phyloP scores from a whole-genome alignment of 2,113 vertebrate genomes.

The Labeo rohita region DNA sequence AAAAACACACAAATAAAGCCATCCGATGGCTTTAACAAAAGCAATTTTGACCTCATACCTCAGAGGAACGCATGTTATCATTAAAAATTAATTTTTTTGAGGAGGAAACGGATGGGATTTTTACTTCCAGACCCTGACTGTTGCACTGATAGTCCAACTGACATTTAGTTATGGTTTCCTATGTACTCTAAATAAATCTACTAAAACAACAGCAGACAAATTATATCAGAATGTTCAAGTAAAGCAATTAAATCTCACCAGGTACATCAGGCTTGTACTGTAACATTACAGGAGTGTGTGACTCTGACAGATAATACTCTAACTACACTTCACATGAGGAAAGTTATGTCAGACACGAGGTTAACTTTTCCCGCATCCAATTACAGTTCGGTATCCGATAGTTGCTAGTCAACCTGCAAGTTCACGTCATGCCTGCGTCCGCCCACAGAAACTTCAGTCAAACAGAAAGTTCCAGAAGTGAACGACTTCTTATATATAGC shows the following conservation, averaged over 20 bases:
- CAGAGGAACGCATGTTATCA: no score
- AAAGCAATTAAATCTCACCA: not conserved
- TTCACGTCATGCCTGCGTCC: not conserved
- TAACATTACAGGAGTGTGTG: not conserved
- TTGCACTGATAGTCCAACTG: not conserved
- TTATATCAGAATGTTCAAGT: not conserved
- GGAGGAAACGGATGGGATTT: not conserved
- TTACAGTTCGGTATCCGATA: not conserved
- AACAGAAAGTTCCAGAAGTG: constrained; percentile 20
- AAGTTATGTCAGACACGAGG: not conserved
- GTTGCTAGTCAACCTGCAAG: not conserved
- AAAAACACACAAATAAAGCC: no score
- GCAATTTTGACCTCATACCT: no score
- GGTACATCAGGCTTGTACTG: not conserved
- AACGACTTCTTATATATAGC: not conserved
- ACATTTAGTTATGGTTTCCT: not conserved
- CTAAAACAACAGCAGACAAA: not conserved
- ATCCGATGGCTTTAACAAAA: no score
- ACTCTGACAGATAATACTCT: not conserved
- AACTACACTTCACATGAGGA: not conserved
- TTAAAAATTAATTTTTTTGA: not conserved
- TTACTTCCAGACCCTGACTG: not conserved
- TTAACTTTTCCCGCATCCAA: not conserved
- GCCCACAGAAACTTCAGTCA: not conserved
- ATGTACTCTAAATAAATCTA: no score